A percentile compares a stretch with the other conserved stretches of the same genome.
Evolutionary conservation across 1,140 invertebrate species (phyloP).

Genomic region (Lordiphosa clarofinis): DNA sequence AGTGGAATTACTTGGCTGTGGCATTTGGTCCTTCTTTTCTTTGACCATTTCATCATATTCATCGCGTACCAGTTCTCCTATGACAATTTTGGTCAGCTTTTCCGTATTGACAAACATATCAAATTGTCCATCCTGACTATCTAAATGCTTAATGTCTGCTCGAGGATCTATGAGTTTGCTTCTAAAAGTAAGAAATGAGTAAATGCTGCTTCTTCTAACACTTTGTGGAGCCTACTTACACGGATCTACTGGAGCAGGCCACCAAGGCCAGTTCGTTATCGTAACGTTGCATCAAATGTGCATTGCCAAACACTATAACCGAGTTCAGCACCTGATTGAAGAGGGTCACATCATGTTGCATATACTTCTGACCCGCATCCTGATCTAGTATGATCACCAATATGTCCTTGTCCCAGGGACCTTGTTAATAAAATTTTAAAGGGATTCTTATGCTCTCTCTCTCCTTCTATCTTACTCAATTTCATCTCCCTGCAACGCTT

Average conservation of each 20-base stretch:
- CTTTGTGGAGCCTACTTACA: no score
- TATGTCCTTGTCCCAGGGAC: not conserved
- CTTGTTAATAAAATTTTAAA: no score
- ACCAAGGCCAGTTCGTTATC: slow-evolving; percentile 1
- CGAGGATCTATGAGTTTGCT: slow-evolving; percentile 1
- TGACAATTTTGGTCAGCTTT: not conserved
- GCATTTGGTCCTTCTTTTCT: not conserved
- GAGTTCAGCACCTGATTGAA: not conserved
- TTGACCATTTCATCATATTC: not conserved
- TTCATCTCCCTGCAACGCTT: not conserved
- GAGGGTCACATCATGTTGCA: not conserved
- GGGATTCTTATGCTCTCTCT: no score
- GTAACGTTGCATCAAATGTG: not conserved
- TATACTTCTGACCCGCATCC: not conserved
- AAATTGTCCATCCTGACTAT: not conserved
- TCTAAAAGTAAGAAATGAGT: no score
- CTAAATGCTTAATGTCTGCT: not conserved
- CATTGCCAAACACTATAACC: not conserved
- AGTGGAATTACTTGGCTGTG: not conserved
- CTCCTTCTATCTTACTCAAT: not conserved
- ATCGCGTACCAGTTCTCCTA: not conserved
- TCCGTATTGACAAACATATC: not conserved
- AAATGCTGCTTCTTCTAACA: not conserved
- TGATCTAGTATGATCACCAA: slow-evolving; percentile 5
- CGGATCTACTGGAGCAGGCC: not conserved